phyloP scores from a whole-genome alignment of 2,888 invertebrate species.

The Marronus borbonicus region DNA sequence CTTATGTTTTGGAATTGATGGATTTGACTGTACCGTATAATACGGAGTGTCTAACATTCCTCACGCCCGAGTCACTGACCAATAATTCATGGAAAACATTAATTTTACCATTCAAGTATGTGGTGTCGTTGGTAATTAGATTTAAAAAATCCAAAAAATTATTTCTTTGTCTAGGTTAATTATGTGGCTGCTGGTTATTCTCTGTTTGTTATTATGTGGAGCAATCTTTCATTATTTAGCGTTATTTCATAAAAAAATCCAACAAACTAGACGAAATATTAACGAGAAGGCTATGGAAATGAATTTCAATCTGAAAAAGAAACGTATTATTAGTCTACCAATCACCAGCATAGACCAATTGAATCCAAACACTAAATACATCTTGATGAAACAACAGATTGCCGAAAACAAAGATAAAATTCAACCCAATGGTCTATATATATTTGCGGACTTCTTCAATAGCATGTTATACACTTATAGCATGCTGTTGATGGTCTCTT shows the following conservation, averaged over 20 bases:
- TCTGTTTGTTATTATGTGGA: constrained; percentile 79
- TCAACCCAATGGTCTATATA: constrained; percentile 74
- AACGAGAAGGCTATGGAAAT: constrained; percentile 4
- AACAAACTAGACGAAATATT: constrained; percentile 47
- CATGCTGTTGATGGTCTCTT: constrained; percentile 85
- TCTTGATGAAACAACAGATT: constrained; percentile 63
- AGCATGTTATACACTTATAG: constrained; percentile 86
- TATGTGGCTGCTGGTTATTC: constrained; percentile 83
- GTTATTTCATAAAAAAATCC: constrained; percentile 72
- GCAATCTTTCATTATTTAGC: constrained; percentile 79
- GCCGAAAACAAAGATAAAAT: constrained; percentile 60
- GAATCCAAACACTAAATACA: constrained; percentile 63
- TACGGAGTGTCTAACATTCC: constrained; percentile 87
- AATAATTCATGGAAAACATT: constrained; percentile 90
- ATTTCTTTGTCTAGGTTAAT: constrained; percentile 64
- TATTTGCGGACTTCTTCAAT: constrained; percentile 82
- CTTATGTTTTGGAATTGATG: constrained; percentile 78
- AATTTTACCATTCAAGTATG: constrained; percentile 83
- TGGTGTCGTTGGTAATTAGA: not conserved
- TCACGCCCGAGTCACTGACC: constrained; percentile 85
- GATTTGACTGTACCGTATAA: constrained; percentile 86
- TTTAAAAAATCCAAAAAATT: constrained; percentile 44
- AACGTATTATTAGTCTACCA: constrained; percentile 59
- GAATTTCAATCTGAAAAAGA: constrained; percentile 54
- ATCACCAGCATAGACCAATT: constrained; percentile 59